These are phyloP conservation scores for Nyctalus aviator DNA, from an alignment of 2,797 vertebrate genomes.

Conservation along the genomic window DNA sequence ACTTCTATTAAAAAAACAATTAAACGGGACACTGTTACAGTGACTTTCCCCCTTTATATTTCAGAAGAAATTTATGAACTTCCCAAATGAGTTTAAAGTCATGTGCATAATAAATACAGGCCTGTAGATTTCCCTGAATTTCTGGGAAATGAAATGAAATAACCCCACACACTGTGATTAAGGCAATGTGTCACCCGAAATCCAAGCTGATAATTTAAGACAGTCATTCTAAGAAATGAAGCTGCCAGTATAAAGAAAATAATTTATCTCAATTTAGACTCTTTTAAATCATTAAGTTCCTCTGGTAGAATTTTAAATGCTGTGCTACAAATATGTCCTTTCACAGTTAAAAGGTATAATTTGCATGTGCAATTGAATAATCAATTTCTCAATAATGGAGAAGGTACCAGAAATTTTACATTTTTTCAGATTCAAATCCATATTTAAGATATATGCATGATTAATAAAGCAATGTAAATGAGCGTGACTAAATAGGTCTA, in stretches of 20 bases:
- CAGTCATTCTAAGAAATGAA: background rate
- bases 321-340: background rate
- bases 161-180: background rate
- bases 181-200: slow-evolving; percentile 37
- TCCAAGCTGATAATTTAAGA: slow-evolving; percentile 46
- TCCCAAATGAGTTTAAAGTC: slow-evolving; percentile 59
- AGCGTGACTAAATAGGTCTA: background rate
- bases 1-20: background rate
- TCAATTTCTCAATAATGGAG: background rate
- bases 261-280: background rate
- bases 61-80: slow-evolving; percentile 41
- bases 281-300: background rate
- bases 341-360: background rate
- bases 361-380: slow-evolving; percentile 16
- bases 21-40: background rate
- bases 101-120: slow-evolving; percentile 47
- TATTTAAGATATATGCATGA: background rate
- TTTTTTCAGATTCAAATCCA: slow-evolving; percentile 48
- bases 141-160: slow-evolving; percentile 66
- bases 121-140: slow-evolving; percentile 21
- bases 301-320: slow-evolving; percentile 38
- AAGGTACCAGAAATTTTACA: slow-evolving; percentile 13
- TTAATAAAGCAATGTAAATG: background rate
- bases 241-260: slow-evolving; percentile 21
- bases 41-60: slow-evolving; percentile 15